These are phyloP conservation scores for Geopemphigus sp. DNA, from an alignment of 1,140 invertebrate genomes.

Conservation along the genomic window DNA sequence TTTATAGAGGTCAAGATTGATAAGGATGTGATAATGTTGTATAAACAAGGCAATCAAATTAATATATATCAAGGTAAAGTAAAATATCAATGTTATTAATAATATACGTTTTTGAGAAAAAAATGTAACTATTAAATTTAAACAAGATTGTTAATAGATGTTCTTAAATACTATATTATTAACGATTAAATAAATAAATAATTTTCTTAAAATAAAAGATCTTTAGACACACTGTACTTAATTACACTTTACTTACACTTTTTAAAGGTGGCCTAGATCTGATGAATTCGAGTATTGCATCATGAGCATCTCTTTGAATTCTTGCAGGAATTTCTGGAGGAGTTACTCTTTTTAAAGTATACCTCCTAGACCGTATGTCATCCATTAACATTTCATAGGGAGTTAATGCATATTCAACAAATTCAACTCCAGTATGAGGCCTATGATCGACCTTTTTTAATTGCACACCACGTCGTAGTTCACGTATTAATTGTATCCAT, in stretches of 20 bases:
- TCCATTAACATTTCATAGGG: conserved; percentile 97
- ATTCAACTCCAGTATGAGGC: conserved; percentile 54
- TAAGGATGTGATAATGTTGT: too few relatives aligned
- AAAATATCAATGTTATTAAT: too few relatives aligned
- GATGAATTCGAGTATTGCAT: conserved; percentile 94
- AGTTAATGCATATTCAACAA: conserved; percentile 88
- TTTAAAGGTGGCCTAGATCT: conserved; percentile 87
- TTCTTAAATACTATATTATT: too few relatives aligned
- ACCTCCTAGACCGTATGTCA: conserved; percentile 85
- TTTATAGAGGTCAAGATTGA: too few relatives aligned
- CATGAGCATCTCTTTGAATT: conserved; percentile 90
- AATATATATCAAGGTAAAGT: too few relatives aligned
- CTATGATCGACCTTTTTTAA: conserved; percentile 83
- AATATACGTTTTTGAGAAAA: too few relatives aligned
- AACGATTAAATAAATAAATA: too few relatives aligned
- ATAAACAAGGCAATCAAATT: too few relatives aligned
- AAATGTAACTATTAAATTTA: too few relatives aligned
- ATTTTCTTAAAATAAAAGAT: too few relatives aligned
- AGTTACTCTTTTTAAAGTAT: conserved; percentile 77
- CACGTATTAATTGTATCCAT: conserved; percentile 94
- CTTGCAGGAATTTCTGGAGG: conserved; percentile 76
- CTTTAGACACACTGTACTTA: too few relatives aligned
- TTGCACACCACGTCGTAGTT: conserved; percentile 80
- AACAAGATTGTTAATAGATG: too few relatives aligned
- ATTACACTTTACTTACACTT: conserved; percentile 68